Percentiles rank a stretch among this genome's conserved stretches.
phyloP scores from a whole-genome alignment of 1,140 invertebrate species.

The Monochamus saltuarius region DNA sequence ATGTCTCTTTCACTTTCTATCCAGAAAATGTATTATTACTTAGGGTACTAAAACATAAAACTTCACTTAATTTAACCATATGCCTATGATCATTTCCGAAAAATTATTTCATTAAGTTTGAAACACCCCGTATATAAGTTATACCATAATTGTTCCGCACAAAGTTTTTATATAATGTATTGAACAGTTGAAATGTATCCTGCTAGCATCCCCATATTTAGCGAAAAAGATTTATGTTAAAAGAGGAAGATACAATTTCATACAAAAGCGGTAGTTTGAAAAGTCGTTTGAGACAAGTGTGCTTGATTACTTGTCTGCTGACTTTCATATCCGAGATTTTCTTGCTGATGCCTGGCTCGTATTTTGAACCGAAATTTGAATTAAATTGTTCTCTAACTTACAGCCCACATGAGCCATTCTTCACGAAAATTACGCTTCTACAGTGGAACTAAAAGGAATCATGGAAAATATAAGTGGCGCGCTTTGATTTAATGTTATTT shows the following conservation, averaged over 20 bases:
- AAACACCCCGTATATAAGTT: too few species aligned
- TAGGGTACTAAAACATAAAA: too few species aligned
- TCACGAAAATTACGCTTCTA: neutral
- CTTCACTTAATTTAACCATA: too few species aligned
- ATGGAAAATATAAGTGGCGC: neutral
- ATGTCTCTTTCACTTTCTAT: too few species aligned
- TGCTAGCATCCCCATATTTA: too few species aligned
- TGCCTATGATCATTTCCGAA: too few species aligned
- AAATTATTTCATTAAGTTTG: too few species aligned
- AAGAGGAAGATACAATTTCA: constrained; percentile 13
- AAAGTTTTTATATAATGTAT: too few species aligned
- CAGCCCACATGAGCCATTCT: constrained; percentile 15
- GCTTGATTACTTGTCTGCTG: constrained; percentile 24
- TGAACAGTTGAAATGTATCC: too few species aligned
- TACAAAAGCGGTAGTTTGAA: constrained; percentile 33
- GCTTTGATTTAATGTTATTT: constrained; percentile 6
- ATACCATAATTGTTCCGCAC: too few species aligned
- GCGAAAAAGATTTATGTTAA: too few species aligned
- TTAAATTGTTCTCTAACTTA: constrained; percentile 20
- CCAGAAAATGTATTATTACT: too few species aligned
- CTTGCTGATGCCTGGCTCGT: constrained; percentile 21
- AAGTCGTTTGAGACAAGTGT: constrained; percentile 36
- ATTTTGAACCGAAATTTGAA: constrained; percentile 23
- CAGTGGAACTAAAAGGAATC: constrained; percentile 1
- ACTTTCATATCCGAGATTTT: constrained; percentile 21